Evolutionary conservation across 1,140 invertebrate species (phyloP), one percentile per base, ranked within the genome.

Genomic region (Calephelis virginiensis): DNA sequence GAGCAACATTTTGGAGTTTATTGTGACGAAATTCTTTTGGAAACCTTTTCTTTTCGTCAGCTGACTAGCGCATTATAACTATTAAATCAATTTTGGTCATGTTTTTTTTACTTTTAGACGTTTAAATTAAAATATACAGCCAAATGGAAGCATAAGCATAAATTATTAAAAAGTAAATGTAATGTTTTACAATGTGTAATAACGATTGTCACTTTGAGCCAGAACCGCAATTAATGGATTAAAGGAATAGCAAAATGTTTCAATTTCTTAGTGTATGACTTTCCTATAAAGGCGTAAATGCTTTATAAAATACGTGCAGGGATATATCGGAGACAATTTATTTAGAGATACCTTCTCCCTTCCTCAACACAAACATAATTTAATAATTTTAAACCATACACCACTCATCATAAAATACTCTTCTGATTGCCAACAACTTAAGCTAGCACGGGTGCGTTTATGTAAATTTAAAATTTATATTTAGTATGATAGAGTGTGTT

Each of bases 301-400:
- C 76, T 73, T 75, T 78, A 80, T 84, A 80, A 87, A 83, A 85
- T 85, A 85, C 83, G 78, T 76, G 74, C 70, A 64, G 77, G 79
- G 76, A 84, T 85, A 83, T 85, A 87, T 85, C 81, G 81, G 81
- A 76, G 83, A 87, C 85, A 87, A 87, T 87, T 87, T 87, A 87
- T 87, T 83, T 77, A 73, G 80, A 76, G 68, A 79, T 77, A 71
- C 73, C 75, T 75, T 67, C 67, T 61, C 67, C 71, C 69, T 70
- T 56, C 61, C 71, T 73, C 74, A 65, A 69, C 66, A 13, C 37
- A 56, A 38, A 10, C 46, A 13, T 63, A 65, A 48, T 46, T 14
- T 13, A 28, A 43, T 40, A 10, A 64, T 45, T 46, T 66, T 47
- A 69, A 46, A 71, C 63, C 38, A 48, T 43, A 69, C 13, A 63